Evolutionary conservation across 2,888 invertebrate genomes (phyloP), one percentile per base, ranked within the genome.

Genomic region (Geotrupes spiniger): DNA sequence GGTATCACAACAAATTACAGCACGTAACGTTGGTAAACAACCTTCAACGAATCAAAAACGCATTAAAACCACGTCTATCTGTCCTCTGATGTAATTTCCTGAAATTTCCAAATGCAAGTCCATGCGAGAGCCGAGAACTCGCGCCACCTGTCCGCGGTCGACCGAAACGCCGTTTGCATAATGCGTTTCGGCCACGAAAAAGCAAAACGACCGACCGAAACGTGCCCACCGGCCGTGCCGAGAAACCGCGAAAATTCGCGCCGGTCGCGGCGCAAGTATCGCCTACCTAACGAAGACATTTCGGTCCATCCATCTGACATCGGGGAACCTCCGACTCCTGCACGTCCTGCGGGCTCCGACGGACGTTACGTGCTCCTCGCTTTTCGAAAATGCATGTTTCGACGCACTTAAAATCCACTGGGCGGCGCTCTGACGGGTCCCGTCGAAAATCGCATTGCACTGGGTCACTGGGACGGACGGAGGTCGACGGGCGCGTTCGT

Each of bases 201-300:
- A 21, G 6, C 3, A 21, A 21, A 21, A 21, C 3, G 4, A 21
- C 21, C 21, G 6, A 21, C 4, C 21, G 6, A 21, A 21, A 21
- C 3, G 4, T 3, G 6, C 3, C 21, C 3, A 21, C 6, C 6
- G 3, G 4, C 21, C 21, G 6, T 4, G 21, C 3, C 21, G 6
- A 21, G 6, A 3, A 21, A 21, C 21, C 3, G n/a, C n/a, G n/a
- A n/a, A n/a, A n/a, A n/a, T n/a, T n/a, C 3, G 4, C 3, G 6
- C 6, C 6, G 3, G 4, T 6, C 21, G 6, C 3, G 21, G 6
- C 21, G 6, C 3, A 21, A 3, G 6, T 4, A 3, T 4, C 21
- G 21, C 71, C 68, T 64, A 73, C 73, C 73, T 67, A 72, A 62
- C 56, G 70, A 71, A 57, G 69, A 70, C 73, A 73, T 73, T 54